A percentile compares a stretch with the other conserved stretches of the same genome.
Conservation (phyloP, 2,113 vertebrate species). For the Podiceps cristatus region DNA sequence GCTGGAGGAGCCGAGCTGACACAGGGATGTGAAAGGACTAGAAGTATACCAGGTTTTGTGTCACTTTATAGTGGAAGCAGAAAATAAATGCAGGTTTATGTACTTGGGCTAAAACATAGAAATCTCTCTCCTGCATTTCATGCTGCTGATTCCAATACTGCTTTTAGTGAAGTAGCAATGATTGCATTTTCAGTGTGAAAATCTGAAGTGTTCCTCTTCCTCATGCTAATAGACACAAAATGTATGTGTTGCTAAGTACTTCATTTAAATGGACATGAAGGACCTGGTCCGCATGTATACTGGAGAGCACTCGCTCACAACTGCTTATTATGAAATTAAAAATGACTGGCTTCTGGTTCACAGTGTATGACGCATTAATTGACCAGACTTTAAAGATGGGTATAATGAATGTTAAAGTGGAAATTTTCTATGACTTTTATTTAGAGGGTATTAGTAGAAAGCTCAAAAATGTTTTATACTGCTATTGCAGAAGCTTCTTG, state of each 20-base stretch:
- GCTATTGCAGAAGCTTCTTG: background rate
- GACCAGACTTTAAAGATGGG: background rate
- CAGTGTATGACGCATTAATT: background rate
- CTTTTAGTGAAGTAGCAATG: background rate
- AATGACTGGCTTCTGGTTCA: background rate
- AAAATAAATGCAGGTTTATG: background rate
- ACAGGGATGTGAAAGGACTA: background rate
- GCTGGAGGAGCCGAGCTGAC: background rate
- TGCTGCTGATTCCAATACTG: background rate
- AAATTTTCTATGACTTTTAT: background rate
- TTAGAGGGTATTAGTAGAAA: background rate
- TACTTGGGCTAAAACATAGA: background rate
- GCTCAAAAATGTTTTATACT: background rate
- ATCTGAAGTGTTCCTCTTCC: background rate
- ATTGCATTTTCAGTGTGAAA: background rate
- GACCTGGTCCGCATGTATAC: background rate
- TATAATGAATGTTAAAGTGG: background rate
- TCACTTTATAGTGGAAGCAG: background rate
- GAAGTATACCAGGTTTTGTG: background rate
- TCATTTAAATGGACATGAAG: background rate
- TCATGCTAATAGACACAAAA: background rate
- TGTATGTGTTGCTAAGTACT: background rate
- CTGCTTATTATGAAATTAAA: background rate
- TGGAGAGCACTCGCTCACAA: background rate
- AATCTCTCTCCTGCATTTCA: accelerated